A percentile compares a stretch with the other conserved stretches of the same genome.
Conservation (phyloP, 2,797 vertebrate species). For the Carcharodon carcharias region DNA sequence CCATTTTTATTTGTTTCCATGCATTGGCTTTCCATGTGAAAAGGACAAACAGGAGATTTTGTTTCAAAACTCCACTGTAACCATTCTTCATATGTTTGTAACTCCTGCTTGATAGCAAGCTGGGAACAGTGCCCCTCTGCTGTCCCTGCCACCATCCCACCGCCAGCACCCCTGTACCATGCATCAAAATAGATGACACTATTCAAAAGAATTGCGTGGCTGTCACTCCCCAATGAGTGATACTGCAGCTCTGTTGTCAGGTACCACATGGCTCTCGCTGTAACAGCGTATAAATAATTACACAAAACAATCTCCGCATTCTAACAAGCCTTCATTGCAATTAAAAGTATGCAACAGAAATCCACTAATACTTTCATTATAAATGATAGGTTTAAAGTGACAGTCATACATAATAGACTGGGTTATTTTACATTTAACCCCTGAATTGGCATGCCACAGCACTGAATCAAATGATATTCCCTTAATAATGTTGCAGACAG, state of each 20-base stretch:
- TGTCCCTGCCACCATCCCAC: too few relatives aligned
- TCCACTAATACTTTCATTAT: background rate
- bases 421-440: background rate
- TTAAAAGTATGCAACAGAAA: background rate
- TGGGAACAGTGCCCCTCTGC: too few relatives aligned
- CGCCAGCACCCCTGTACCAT: background rate
- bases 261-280: background rate
- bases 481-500: background rate
- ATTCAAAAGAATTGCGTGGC: background rate
- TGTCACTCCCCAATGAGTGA: background rate
- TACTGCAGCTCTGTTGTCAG: background rate
- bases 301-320: background rate
- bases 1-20: too few relatives aligned
- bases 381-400: background rate
- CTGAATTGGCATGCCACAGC: background rate
- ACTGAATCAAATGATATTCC: background rate
- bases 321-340: background rate
- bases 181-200: background rate
- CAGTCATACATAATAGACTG: background rate
- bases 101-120: too few relatives aligned
- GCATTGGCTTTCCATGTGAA: too few relatives aligned
- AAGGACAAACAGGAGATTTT: too few relatives aligned
- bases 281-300: background rate
- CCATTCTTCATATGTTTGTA: too few relatives aligned
- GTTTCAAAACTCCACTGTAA: too few relatives aligned